phyloP scores from a whole-genome alignment of 2,113 vertebrate species.

The Orycteropus afer region DNA sequence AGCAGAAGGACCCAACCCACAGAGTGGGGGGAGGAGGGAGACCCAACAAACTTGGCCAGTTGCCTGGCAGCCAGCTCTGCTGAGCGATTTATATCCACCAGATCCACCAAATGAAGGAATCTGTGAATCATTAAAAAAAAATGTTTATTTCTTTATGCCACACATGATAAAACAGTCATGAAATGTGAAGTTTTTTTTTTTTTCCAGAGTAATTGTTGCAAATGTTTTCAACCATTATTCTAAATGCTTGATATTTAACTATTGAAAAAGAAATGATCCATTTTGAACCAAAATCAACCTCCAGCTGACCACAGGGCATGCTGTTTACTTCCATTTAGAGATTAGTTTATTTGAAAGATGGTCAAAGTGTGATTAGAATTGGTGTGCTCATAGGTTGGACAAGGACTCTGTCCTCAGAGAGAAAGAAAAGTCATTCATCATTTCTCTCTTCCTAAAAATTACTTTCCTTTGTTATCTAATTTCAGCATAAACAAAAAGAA shows the following conservation, averaged over 20 bases:
- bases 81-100: slow-evolving; percentile 62
- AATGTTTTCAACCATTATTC: slow-evolving; percentile 68
- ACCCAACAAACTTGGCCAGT: slow-evolving; percentile 46
- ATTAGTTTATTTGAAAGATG: slow-evolving; percentile 52
- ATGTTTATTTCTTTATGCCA: slow-evolving; percentile 80
- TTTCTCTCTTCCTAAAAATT: slow-evolving; percentile 43
- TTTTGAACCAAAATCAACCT: slow-evolving; percentile 79
- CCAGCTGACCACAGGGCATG: slow-evolving; percentile 58
- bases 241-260: slow-evolving; percentile 45
- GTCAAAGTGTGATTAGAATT: slow-evolving; percentile 15
- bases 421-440: slow-evolving; percentile 45
- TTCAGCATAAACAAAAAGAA: slow-evolving; percentile 76
- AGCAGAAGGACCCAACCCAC: not conserved
- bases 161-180: slow-evolving; percentile 80
- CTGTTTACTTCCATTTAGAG: not conserved
- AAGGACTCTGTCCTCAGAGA: not conserved
- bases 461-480: slow-evolving; percentile 68
- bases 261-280: slow-evolving; percentile 65
- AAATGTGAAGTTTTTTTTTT: slow-evolving; percentile 71
- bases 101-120: slow-evolving; percentile 51
- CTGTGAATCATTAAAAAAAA: slow-evolving; percentile 80
- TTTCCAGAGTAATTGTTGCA: slow-evolving; percentile 71
- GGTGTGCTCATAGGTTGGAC: not conserved
- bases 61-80: slow-evolving; percentile 56
- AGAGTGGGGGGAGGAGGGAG: not conserved